Conservation (phyloP, 2,797 vertebrate genomes). For the Limosa lapponica region DNA sequence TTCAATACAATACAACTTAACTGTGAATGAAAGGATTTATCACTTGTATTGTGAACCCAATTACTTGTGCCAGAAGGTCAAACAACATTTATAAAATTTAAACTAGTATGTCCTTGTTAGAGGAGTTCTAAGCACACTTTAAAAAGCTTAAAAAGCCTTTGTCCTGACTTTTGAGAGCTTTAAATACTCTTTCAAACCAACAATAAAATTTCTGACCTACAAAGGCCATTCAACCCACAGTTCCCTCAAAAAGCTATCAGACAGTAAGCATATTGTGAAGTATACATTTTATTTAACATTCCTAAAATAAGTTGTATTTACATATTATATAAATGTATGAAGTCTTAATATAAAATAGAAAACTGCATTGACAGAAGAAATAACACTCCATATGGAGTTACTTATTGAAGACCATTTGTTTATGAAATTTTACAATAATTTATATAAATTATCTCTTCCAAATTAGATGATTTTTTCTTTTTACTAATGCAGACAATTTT, state of each 20-base stretch:
- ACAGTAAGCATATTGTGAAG: constrained; percentile 79
- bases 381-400: constrained; percentile 79
- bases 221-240: constrained; percentile 15
- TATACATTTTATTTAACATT: constrained; percentile 95
- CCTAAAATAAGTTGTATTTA: constrained; percentile 90
- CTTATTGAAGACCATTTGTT: constrained; percentile 77
- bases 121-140: constrained; percentile 20
- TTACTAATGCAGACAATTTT: constrained; percentile 75
- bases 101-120: not conserved
- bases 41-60: not conserved
- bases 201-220: not conserved
- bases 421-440: constrained; percentile 88
- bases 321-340: constrained; percentile 89
- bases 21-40: not conserved
- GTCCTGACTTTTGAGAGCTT: not conserved
- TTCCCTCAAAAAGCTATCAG: constrained; percentile 76
- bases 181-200: constrained; percentile 1
- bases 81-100: not conserved
- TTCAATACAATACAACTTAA: constrained; percentile 50
- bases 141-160: not conserved
- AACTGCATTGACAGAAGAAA: constrained; percentile 80
- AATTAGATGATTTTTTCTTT: constrained; percentile 76
- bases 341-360: constrained; percentile 86
- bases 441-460: constrained; percentile 88
- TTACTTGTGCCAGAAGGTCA: constrained; percentile 32